Evolutionary conservation across 2,113 vertebrate species (phyloP).

Genomic region (Dolichallabes microphthalmus): DNA sequence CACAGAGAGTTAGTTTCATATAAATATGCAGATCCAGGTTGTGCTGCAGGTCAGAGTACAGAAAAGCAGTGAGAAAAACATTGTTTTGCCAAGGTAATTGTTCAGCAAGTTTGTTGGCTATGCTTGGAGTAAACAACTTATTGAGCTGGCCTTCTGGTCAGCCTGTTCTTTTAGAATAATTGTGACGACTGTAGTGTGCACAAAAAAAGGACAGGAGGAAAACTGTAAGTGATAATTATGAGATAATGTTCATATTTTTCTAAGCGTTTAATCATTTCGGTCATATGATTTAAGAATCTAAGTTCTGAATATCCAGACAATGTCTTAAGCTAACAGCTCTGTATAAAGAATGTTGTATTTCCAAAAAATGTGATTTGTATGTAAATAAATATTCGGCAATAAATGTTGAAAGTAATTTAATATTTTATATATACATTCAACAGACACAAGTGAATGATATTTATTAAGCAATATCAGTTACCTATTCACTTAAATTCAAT

Average conservation of each 20-base stretch:
- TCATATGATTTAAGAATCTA: not conserved
- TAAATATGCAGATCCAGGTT: not conserved
- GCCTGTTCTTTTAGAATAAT: not conserved
- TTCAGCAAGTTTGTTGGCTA: not conserved
- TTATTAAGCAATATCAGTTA: not conserved
- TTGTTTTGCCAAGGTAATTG: conserved; percentile 1
- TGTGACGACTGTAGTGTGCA: not conserved
- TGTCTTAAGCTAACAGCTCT: not conserved
- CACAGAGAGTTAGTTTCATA: conserved; percentile 6
- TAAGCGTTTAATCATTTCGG: not conserved
- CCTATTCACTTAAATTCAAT: not conserved
- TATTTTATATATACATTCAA: not conserved
- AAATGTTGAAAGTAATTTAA: conserved; percentile 15
- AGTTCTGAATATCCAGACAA: not conserved
- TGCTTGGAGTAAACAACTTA: conserved; percentile 13
- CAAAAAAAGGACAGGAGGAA: not conserved
- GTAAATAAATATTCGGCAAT: conserved; percentile 25
- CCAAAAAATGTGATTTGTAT: conserved; percentile 21
- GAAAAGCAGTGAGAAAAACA: not conserved
- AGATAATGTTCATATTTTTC: not conserved
- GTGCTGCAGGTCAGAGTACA: not conserved
- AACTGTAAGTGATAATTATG: not conserved
- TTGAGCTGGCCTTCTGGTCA: conserved; percentile 21
- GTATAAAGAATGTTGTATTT: conserved; percentile 21
- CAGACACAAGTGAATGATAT: not conserved